Evolutionary conservation across 2,888 invertebrate species (phyloP), one percentile per base, ranked within the genome.

Genomic region (Rhynchonema sp.): DNA sequence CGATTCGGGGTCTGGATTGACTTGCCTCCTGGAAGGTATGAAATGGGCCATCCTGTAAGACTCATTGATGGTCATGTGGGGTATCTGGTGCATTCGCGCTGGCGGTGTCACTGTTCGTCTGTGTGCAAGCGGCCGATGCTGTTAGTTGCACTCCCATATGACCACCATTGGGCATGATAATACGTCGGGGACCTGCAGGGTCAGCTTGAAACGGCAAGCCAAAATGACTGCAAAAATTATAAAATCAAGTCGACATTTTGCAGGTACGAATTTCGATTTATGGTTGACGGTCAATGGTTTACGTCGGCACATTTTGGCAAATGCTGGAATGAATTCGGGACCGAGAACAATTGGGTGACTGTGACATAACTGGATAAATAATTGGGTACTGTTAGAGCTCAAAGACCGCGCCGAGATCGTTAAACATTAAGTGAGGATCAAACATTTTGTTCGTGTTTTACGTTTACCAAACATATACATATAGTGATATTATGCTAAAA

Each of bases 221-320:
- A n/a, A n/a, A n/a, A n/a, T n/a, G n/a, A n/a, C n/a, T n/a, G n/a
- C n/a, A n/a, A n/a, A n/a, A n/a, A n/a, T n/a, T n/a, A n/a, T n/a
- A 13, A 6, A n/a, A 25, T 52, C 52, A 20, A 28, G 22, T 30
- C 46, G 2, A 30, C 29, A 22, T 26, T n/a, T n/a, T 62, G 60
- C 30, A 64, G 64, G 55, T 64, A 69, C 62, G 67, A 69, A 60
- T 69, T 69, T 63, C 65, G 69, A 9, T 69, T 69, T 63, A 61
- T 67, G 61, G 62, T 65, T 58, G 66, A 67, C 61, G 69, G 69
- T 27, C 56, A 64, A 52, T 69, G 66, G 66, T 57, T 60, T 9
- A 68, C 67, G 29, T 65, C 65, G 26, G 55, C 53, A 55, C 58
- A 64, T 55, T 67, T 64, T 57, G 60, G 62, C 49, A 63, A 63